phyloP scores from a whole-genome alignment of 2,888 invertebrate genomes.

The Cephus rjabovi region DNA sequence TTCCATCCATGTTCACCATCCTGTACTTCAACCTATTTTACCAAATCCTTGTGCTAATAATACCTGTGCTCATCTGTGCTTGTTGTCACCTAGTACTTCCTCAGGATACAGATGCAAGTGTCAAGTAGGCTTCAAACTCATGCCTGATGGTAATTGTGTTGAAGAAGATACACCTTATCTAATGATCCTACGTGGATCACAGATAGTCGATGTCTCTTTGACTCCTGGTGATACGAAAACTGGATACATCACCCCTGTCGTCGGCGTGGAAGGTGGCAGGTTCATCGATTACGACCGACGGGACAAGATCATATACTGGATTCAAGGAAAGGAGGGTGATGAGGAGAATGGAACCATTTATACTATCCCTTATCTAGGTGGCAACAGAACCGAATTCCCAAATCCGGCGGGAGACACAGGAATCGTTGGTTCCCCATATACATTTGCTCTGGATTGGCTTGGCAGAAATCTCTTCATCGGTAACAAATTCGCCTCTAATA shows the following conservation, averaged over 20 bases:
- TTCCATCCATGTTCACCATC: constrained; percentile 95
- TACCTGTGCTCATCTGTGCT: constrained; percentile 90
- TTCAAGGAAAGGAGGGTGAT: constrained; percentile 78
- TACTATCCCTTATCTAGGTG: constrained; percentile 86
- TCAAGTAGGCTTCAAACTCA: constrained; percentile 84
- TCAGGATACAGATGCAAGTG: constrained; percentile 90
- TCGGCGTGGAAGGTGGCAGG: constrained; percentile 87
- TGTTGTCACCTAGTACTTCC: constrained; percentile 81
- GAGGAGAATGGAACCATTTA: constrained; percentile 88
- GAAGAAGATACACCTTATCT: constrained; percentile 91
- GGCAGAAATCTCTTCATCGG: constrained; percentile 95
- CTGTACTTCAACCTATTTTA: constrained; percentile 87
- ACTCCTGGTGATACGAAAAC: constrained; percentile 81
- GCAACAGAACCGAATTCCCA: constrained; percentile 85
- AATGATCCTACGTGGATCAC: constrained; percentile 89
- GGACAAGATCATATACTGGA: constrained; percentile 87
- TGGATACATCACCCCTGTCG: constrained; percentile 86
- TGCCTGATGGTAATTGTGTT: constrained; percentile 77
- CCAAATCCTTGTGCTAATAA: constrained; percentile 81
- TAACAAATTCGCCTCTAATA: constrained; percentile 88
- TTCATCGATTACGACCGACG: constrained; percentile 93
- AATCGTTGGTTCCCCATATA: constrained; percentile 90
- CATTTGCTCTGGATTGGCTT: constrained; percentile 96
- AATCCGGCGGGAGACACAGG: constrained; percentile 78
- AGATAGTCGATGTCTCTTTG: constrained; percentile 86